A percentile compares a stretch with the other conserved stretches of the same genome.
Evolutionary conservation across 2,797 vertebrate species (phyloP).

Genomic region (Carapus acus): DNA sequence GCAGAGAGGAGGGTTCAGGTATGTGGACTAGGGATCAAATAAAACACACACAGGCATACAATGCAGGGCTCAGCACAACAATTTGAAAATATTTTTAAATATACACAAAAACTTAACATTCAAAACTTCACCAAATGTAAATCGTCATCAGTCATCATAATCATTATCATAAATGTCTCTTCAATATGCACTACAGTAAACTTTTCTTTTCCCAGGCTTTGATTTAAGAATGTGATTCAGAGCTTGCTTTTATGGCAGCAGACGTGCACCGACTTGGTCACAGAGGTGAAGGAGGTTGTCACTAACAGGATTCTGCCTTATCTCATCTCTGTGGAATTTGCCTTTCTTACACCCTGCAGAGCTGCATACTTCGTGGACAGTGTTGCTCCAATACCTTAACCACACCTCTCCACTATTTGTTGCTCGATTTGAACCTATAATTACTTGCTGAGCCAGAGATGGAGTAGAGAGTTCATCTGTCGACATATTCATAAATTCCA

Average conservation of each 20-base stretch:
- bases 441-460: not conserved
- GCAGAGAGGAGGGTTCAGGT: constrained; percentile 23
- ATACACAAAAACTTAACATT: no score
- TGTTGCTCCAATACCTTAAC: not conserved
- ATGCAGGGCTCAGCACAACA: no score
- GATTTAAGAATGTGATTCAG: no score
- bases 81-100: no score
- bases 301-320: constrained; percentile 29
- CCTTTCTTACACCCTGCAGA: not conserved
- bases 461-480: no score
- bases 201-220: no score
- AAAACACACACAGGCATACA: no score
- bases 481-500: no score
- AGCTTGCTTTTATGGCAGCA: constrained; percentile 11
- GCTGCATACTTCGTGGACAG: not conserved
- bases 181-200: no score
- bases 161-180: no score
- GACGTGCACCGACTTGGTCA: constrained; percentile 31
- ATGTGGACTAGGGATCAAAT: not conserved
- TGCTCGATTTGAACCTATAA: not conserved
- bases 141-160: no score
- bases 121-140: no score
- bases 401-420: not conserved
- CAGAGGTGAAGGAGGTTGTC: constrained; percentile 16
- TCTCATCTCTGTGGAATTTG: constrained; percentile 26